Evolutionary conservation across 2,888 invertebrate species (phyloP).

Genomic region (Thera britannica): DNA sequence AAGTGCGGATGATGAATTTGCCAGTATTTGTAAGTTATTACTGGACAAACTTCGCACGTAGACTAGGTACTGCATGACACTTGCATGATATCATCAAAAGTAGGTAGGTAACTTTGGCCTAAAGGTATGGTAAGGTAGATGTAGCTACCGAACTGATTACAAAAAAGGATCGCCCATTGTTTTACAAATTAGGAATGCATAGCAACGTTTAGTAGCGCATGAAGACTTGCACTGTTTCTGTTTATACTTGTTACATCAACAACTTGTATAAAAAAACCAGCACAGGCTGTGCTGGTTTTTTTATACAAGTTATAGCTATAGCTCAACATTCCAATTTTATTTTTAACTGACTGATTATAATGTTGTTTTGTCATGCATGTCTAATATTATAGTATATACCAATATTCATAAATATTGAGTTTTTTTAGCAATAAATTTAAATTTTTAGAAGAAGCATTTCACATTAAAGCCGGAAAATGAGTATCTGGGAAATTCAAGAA

Average conservation of each 20-base stretch:
- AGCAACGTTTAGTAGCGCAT: background rate
- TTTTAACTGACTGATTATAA: too few species aligned
- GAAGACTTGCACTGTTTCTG: background rate
- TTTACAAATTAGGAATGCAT: slow-evolving; percentile 12
- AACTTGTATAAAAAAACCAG: too few species aligned
- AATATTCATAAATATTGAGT: too few species aligned
- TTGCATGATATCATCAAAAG: slow-evolving; percentile 61
- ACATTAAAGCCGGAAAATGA: slow-evolving; percentile 20
- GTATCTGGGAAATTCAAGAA: slow-evolving; percentile 26
- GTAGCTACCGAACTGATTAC: slow-evolving; percentile 50
- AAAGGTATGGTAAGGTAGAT: background rate
- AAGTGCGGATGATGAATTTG: too few species aligned
- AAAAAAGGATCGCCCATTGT: slow-evolving; percentile 39
- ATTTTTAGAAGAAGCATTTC: background rate
- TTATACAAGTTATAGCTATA: too few species aligned
- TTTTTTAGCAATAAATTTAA: too few species aligned
- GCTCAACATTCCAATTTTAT: too few species aligned
- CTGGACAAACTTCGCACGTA: slow-evolving; percentile 50
- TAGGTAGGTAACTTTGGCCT: slow-evolving; percentile 37
- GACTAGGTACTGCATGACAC: slow-evolving; percentile 50
- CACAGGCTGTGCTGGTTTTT: too few species aligned
- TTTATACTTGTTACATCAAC: background rate
- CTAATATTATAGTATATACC: too few species aligned
- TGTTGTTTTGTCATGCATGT: too few species aligned
- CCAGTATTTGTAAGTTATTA: background rate